Conservation (phyloP, 2,113 vertebrate species). For the Procavia capensis region DNA sequence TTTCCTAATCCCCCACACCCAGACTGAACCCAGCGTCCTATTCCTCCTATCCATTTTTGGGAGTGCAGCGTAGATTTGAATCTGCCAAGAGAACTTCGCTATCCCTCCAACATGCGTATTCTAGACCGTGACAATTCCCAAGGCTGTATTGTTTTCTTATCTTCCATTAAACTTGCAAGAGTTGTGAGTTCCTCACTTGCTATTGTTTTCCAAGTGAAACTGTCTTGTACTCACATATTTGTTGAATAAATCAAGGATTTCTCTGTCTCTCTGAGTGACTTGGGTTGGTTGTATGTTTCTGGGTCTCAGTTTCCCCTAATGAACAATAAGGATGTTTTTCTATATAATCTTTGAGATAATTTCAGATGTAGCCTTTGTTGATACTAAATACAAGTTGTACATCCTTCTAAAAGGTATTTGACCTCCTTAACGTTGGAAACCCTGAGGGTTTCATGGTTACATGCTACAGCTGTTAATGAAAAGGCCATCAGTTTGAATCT, state of each 20-base stretch:
- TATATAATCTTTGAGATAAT: neutral
- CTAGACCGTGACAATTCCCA: neutral
- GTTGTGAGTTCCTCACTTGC: neutral
- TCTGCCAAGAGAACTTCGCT: neutral
- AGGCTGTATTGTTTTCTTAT: neutral
- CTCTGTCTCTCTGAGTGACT: neutral
- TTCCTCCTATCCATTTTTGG: neutral
- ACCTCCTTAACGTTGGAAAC: neutral
- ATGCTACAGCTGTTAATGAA: too few species aligned
- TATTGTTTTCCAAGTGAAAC: neutral
- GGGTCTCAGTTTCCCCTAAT: neutral
- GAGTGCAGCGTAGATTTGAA: neutral
- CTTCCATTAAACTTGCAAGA: neutral
- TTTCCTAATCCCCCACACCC: neutral
- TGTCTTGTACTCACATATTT: neutral
- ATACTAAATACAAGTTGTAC: neutral
- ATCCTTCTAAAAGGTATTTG: neutral
- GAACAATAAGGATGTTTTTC: neutral
- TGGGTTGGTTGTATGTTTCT: neutral
- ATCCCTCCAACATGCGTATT: neutral
- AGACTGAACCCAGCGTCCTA: neutral
- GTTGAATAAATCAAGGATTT: conserved; percentile 3
- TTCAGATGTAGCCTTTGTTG: neutral
- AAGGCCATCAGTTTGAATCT: too few species aligned
- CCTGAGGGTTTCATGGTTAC: too few species aligned